Evolutionary conservation across 2,888 invertebrate genomes (phyloP).

Genomic region (Habrosyne pyritoides): DNA sequence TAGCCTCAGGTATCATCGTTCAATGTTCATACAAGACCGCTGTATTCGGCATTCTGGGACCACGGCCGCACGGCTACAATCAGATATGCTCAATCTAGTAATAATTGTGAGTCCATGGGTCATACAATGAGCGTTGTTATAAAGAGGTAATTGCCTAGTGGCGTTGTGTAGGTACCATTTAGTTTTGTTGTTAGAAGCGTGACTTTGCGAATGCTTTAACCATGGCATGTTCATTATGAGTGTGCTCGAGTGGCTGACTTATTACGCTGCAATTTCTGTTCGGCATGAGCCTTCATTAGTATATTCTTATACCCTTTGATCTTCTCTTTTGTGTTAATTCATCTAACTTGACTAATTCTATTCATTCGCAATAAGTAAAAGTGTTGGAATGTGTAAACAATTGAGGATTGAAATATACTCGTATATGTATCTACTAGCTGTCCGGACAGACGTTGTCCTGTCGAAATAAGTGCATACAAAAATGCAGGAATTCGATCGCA

Average conservation of each 20-base stretch:
- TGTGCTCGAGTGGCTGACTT: too few species aligned
- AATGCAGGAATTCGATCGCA: too few species aligned
- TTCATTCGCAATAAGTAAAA: too few species aligned
- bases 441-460: too few species aligned
- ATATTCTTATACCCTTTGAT: too few species aligned
- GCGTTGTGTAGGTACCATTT: background rate
- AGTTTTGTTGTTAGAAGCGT: background rate
- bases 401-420: too few species aligned
- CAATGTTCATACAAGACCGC: background rate
- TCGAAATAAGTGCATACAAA: too few species aligned
- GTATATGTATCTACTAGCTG: too few species aligned
- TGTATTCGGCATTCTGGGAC: background rate
- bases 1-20: background rate
- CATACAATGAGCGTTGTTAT: background rate
- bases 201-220: background rate
- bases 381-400: too few species aligned
- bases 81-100: background rate
- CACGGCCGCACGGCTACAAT: background rate
- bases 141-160: background rate
- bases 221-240: background rate
- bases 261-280: background rate
- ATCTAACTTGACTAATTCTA: too few species aligned
- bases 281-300: too few species aligned
- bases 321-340: too few species aligned
- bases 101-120: background rate